Evolutionary conservation across 2,113 vertebrate genomes (phyloP).

Genomic region (Rhipidura dahli): DNA sequence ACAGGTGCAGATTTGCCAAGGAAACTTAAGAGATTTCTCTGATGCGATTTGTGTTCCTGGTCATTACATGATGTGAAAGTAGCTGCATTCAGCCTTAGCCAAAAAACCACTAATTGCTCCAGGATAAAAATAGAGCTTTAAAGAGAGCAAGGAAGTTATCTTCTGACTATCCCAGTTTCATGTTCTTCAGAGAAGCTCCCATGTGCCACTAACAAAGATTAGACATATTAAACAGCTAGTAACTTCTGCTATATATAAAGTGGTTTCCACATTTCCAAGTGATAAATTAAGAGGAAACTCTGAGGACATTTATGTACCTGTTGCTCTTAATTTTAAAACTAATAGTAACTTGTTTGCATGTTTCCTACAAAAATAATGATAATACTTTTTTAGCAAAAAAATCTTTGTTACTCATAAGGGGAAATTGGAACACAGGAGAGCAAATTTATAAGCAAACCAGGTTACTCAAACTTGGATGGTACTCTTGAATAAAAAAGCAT

Average conservation of each 20-base stretch:
- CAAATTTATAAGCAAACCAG: background rate
- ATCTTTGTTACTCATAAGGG: background rate
- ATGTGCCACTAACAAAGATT: background rate
- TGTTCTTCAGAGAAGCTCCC: background rate
- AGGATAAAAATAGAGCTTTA: background rate
- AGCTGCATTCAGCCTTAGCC: background rate
- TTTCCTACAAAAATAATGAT: background rate
- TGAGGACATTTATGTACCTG: background rate
- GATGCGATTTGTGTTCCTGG: background rate
- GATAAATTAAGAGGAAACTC: background rate
- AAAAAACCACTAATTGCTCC: background rate
- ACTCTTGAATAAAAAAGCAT: background rate
- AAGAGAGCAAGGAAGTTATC: background rate
- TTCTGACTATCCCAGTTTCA: background rate
- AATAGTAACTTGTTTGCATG: background rate
- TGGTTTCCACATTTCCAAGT: background rate
- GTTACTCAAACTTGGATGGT: background rate
- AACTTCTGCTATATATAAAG: background rate
- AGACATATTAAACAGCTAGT: background rate
- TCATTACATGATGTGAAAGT: background rate
- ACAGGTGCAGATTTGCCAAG: conserved; percentile 9
- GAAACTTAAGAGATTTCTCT: conserved; percentile 34
- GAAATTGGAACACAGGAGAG: background rate
- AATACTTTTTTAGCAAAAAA: background rate
- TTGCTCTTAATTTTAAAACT: background rate